These are phyloP conservation scores for Mus spretus DNA, from an alignment of 2,797 vertebrate species.

Conservation along the genomic window DNA sequence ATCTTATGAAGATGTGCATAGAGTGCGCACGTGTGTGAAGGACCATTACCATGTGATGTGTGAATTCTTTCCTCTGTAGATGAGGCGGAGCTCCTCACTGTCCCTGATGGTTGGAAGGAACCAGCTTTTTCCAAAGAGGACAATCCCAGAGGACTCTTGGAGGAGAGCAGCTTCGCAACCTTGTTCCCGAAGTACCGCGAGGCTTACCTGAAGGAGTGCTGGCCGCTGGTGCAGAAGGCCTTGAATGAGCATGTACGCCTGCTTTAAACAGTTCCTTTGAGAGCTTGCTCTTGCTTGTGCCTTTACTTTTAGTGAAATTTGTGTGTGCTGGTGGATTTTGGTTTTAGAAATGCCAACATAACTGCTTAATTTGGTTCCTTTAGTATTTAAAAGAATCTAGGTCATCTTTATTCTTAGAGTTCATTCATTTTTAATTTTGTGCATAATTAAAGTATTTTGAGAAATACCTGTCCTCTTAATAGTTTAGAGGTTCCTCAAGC, in stretches of 20 bases:
- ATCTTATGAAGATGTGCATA: neutral
- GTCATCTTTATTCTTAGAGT: conserved; percentile 23
- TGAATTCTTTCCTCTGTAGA: conserved; percentile 85
- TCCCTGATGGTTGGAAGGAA: conserved; percentile 98
- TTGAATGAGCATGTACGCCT: conserved; percentile 92
- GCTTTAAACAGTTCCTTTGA: neutral
- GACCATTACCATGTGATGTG: conserved; percentile 1
- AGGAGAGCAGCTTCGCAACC: conserved; percentile 98
- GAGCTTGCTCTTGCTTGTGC: neutral
- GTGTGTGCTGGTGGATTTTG: conserved; percentile 10
- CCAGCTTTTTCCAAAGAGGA: conserved; percentile 93
- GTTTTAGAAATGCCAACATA: conserved; percentile 23
- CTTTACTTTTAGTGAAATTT: conserved; percentile 36
- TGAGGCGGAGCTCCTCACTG: conserved; percentile 94
- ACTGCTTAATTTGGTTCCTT: conserved; percentile 50
- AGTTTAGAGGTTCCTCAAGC: neutral
- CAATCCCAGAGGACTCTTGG: conserved; percentile 95
- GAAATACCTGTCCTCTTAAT: neutral
- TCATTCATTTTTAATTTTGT: conserved; percentile 50
- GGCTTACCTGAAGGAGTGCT: conserved; percentile 96
- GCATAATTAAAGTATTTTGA: conserved; percentile 18
- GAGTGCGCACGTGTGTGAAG: neutral
- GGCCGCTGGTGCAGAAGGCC: conserved; percentile 96
- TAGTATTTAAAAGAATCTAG: conserved; percentile 16
- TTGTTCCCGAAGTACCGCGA: conserved; percentile 98